These are phyloP conservation scores for Amblyraja radiata DNA, from an alignment of 2,797 vertebrate genomes.

Conservation along the genomic window DNA sequence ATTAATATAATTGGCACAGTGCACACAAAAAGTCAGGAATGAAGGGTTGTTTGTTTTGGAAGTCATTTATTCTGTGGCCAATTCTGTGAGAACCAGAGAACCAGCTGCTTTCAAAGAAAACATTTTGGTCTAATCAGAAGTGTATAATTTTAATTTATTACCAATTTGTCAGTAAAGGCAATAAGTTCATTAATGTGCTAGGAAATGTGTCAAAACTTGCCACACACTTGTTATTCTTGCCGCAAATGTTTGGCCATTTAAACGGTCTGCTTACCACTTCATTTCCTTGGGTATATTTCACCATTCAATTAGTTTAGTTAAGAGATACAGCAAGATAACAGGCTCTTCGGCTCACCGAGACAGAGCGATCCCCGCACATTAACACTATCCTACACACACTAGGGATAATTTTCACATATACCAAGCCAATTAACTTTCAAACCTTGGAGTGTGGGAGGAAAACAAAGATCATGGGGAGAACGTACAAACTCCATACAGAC, in stretches of 20 bases:
- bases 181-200: neutral
- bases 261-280: neutral
- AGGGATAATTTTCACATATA: no score
- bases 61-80: no score
- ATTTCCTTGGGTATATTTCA: neutral
- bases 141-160: neutral
- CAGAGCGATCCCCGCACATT: no score
- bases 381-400: no score
- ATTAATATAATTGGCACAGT: neutral
- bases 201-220: neutral
- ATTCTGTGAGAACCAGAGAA: neutral
- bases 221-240: no score
- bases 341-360: no score
- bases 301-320: neutral
- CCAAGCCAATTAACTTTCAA: no score
- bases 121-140: neutral
- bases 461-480: no score
- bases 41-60: neutral
- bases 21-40: neutral
- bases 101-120: neutral
- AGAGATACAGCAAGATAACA: no score
- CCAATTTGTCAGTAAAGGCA: neutral
- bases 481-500: no score
- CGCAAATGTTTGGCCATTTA: neutral
- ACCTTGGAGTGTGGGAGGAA: no score